Conservation (phyloP, 2,888 invertebrate species). For the Monochamus alternatus region DNA sequence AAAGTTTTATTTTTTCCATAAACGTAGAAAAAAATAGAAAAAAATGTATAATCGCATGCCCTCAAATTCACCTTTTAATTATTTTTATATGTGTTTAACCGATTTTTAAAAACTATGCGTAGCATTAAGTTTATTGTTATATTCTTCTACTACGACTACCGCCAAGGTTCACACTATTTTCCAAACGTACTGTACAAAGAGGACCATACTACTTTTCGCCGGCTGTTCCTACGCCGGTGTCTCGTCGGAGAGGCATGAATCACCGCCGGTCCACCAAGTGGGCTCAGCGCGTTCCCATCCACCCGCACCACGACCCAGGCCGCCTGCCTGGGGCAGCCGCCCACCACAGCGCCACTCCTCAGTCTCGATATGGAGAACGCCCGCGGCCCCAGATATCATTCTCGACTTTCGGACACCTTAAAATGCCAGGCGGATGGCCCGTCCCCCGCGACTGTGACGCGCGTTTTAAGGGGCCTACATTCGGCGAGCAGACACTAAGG, state of each 20-base stretch:
- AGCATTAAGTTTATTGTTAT: no score
- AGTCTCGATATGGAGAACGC: slow-evolving; percentile 49
- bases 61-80: no score
- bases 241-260: slow-evolving; percentile 44
- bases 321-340: slow-evolving; percentile 55
- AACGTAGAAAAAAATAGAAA: no score
- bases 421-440: slow-evolving; percentile 28
- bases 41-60: no score
- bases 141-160: no score
- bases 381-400: slow-evolving; percentile 44
- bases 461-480: background rate
- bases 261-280: slow-evolving; percentile 51
- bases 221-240: slow-evolving; percentile 14
- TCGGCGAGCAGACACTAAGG: no score
- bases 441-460: slow-evolving; percentile 10
- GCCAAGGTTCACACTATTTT: no score
- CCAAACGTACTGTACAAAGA: background rate
- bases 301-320: slow-evolving; percentile 56
- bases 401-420: slow-evolving; percentile 39
- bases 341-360: slow-evolving; percentile 60
- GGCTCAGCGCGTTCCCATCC: slow-evolving; percentile 57
- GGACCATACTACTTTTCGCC: background rate
- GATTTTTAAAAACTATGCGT: no score
- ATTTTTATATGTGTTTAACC: no score
- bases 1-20: no score